These are phyloP conservation scores for Stegostoma tigrinum DNA, from an alignment of 2,113 vertebrate genomes.

Conservation along the genomic window DNA sequence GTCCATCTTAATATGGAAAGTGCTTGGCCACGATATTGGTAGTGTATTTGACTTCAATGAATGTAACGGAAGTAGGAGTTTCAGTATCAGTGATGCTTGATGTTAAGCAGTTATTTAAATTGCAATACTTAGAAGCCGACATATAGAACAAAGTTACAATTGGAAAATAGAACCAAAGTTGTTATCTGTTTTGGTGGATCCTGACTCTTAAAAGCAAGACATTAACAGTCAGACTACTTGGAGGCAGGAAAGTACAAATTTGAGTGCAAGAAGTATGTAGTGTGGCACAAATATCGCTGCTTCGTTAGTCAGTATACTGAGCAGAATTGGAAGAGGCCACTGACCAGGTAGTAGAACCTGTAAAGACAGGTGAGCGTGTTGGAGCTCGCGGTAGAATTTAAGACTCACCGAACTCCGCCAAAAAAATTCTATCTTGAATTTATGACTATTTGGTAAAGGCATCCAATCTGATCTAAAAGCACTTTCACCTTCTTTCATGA, in stretches of 20 bases:
- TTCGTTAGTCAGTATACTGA: too few relatives aligned
- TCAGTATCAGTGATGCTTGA: neutral
- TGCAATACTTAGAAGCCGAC: neutral
- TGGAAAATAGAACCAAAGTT: neutral
- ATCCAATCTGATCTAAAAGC: too few relatives aligned
- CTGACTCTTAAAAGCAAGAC: neutral
- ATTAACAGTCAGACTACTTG: neutral
- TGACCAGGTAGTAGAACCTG: too few relatives aligned
- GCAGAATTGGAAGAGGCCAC: too few relatives aligned
- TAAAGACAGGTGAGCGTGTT: too few relatives aligned
- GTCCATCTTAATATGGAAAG: neutral
- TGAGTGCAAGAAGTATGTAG: neutral
- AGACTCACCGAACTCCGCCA: too few relatives aligned
- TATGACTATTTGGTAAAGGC: too few relatives aligned
- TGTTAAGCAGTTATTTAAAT: neutral
- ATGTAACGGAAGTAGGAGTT: neutral
- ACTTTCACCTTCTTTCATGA: too few relatives aligned
- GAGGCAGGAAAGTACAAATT: neutral
- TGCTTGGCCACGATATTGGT: neutral
- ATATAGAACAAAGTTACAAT: neutral
- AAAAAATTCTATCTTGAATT: too few relatives aligned
- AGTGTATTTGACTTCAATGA: neutral
- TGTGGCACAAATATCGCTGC: neutral
- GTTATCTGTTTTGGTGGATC: neutral
- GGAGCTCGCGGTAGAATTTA: too few relatives aligned